Base-by-base conservation (phyloP, 1,140 invertebrate genomes). In the Aphelenchoides fujianensis region DNA sequence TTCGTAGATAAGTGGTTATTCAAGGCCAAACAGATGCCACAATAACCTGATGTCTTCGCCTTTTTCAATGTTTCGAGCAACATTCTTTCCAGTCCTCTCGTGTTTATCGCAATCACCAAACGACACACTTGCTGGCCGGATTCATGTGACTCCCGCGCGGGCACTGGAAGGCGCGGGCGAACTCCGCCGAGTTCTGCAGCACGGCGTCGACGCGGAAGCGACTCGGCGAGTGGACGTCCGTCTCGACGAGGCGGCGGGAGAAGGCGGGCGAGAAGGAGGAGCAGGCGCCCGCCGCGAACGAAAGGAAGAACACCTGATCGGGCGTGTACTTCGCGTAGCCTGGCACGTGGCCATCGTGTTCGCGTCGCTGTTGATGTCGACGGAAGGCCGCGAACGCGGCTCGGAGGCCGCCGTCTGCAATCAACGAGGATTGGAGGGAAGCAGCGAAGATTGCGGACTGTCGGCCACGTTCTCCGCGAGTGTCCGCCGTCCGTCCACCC, bases 321-420 rank as follows among this genome's bases (percentile, higher is more conserved):
- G 80, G 81, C 3, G 68, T 75, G 30, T 71, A 48, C 32, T 72
- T 55, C 12, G 64, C 54, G 34, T 79, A 54, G 0, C 79, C 81
- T 1, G 82, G 81, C 1, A 79, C 71, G 68, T 34, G n/a, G n/a
- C n/a, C n/a, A n/a, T n/a, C n/a, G 3, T 64, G 53, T 3, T 69
- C 36, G 79, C 79, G 83, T 23, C 75, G 74, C 2, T 72, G 57
- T 68, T 83, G 84, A 2, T 75, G 80, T 77, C 82, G 74, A 37
- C 77, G 86, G 27, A 83, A 77, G 73, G 85, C 77, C 72, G 84
- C 86, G 16, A 87, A n/a, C n/a, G n/a, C n/a, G n/a, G n/a, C 70
- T 36, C 86, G 86, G 30, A 85, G 86, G 76, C 86, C 87, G 69
- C 87, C 86, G 12, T 86, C 86, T 86, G 23, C 85, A 84, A 83